Evolutionary conservation across 2,113 vertebrate genomes (phyloP), one percentile per base, ranked within the genome.

Genomic region (Epinephelus cyanopodus): DNA sequence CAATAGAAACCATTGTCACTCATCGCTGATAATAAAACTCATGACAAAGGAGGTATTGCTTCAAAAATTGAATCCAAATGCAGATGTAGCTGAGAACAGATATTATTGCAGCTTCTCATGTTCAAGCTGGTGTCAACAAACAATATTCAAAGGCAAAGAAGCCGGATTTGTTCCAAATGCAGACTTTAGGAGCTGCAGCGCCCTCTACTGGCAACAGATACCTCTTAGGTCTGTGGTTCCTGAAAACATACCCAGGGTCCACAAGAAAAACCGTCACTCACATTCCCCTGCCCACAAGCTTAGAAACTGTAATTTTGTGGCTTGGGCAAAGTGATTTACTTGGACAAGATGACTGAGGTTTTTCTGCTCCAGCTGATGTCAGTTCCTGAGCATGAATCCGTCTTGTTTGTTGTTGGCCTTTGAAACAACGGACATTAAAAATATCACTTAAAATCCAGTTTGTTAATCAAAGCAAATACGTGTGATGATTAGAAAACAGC

Each of bases 291-390:
- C 76, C 95, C 95, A 92, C 93, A 95, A 93, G 87, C 91, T 87
- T 83, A 91, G 88, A 92, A 89, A 88, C 92, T 95, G 69, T 95
- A 94, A 95, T 96, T 95, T 94, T 61, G 95, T 86, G 95, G 95
- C 91, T 92, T 86, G 82, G 87, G 77, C 75, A 73, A 80, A 87
- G 81, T 82, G 78, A 87, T 85, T 88, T 83, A 87, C 72, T 93
- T 77, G 39, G 77, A 81, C 62, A 67, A 76, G 69, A 71, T 60
- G 82, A 66, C 81, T 89, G 91, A 92, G 90, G 86, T 83, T 92
- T 29, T 92, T 89, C 68, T 78, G 79, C 87, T 89, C 50, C 10
- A 66, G 83, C 83, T 83, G 67, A 90, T 89, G 83, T 89, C 88
- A 82, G 77, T 63, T 65, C 66, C 82, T 83, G 50, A 70, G 76